Base-by-base conservation (phyloP, 2,888 invertebrate species). In the Augochlorella aurata region DNA sequence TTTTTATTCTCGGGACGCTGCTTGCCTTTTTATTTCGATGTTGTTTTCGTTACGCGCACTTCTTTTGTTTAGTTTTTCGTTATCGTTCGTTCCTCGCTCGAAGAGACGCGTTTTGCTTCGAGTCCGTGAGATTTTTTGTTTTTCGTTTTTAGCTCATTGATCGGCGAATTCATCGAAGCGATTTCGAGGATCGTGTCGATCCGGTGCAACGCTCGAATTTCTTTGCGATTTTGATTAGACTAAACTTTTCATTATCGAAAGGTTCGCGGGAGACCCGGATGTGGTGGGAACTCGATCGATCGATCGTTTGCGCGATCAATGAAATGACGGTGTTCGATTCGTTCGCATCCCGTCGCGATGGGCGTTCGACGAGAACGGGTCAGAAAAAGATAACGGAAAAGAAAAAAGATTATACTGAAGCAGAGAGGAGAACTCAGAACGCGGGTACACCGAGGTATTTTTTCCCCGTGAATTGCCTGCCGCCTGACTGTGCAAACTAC, bases 401-500 rank as follows among this genome's bases (percentile, higher is more conserved):
- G 49, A 49, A 49, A 24, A 16, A 9, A 52, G 9, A 58, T 14
- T 47, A 24, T 58, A 24, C 24, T 24, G 58, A 58, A 24, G 29
- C 16, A 8, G 58, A 24, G 24, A 58, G 24, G 29, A 38, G 18
- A 14, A 38, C 21, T 49, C 12, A 47, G 10, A 47, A n/a, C 45
- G 76, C 67, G 66, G 81, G 70, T 74, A 78, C 85, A 76, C 80
- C 85, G 81, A 82, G 71, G 72, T 77, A 70, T 77, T 78, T 79
- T 79, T 38, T 4, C 63, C 65, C 63, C 73, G 70, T 66, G 58
- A 81, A 79, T 83, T 87, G 87, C 86, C 90, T 87, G 88, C 73
- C 85, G 84, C 85, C 87, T 90, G 87, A 81, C 87, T 87, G 84
- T 87, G 85, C 88, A 84, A 86, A 86, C 89, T 89, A 85, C 87